Base-by-base conservation (phyloP, 2,113 vertebrate species). In the Rhizomys pruinosus region DNA sequence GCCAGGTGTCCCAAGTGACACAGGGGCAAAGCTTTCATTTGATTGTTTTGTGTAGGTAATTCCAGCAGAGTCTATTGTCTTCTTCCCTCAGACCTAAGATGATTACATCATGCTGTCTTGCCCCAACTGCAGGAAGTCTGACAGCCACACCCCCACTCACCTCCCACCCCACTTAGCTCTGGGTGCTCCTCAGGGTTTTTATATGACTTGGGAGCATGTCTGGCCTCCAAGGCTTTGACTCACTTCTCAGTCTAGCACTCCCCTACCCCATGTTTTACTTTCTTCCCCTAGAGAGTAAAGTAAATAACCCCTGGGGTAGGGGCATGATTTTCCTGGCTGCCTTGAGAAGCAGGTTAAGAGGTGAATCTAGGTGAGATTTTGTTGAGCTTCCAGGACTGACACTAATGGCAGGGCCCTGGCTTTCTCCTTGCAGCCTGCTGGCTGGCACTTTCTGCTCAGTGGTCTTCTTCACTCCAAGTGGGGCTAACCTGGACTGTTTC, bases 361-460 rank as follows among this genome's bases (percentile, higher is more conserved):
- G 9, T 76, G 61, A 82, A 13, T 5, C 23, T 22, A 20, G n/a
- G 9, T 44, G 47, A 74, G 44, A 59, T 80, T 68, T n/a, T 44
- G 87, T 17, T 34, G 89, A 15, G 90, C 59, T 74, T 84, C 39
- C 34, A 25, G 80, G 39, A 15, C n/a, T 92, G 4, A 2, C n/a
- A n/a, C n/a, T n/a, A 29, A 9, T 0, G 0, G 0, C 39, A 47
- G 29, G 59, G 76, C 37, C 57, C 5, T 3, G 34, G 63, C 37
- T 39, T 74, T 7, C 63, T 19, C 80, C 9, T 74, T 68, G 72
- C n/a, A 39, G 73, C 2, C 37, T 74, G 23, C 72, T 57, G 72
- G 23, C 72, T 52, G 73, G n/a, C 19, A 13, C 63, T 90, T 79
- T 37, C 44, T 82, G 78, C 89, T 71, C 29, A 69, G 32, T 20